Conservation (phyloP, 2,797 vertebrate genomes). For the Taenioides sp. region DNA sequence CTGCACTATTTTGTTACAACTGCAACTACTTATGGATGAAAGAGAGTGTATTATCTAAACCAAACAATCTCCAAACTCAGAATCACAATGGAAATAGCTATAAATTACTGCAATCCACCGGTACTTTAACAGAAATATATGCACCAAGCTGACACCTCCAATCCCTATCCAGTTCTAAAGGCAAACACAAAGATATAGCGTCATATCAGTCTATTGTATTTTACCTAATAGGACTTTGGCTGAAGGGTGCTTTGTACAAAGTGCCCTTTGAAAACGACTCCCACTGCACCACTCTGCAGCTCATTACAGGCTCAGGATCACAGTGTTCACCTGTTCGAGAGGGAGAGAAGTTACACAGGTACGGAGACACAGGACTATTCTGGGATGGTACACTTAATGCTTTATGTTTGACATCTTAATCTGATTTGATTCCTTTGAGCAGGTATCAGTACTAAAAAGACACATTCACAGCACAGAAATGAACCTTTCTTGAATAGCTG, state of each 20-base stretch:
- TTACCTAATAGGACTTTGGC: background rate
- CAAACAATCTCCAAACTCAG: background rate
- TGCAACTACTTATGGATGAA: constrained; percentile 1
- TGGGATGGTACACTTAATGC: no score
- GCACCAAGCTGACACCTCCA: background rate
- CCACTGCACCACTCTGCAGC: constrained; percentile 2
- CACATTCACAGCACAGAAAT: no score
- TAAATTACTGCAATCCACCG: background rate
- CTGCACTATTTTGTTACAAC: background rate
- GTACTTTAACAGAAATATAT: background rate
- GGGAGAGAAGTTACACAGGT: background rate
- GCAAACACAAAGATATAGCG: background rate
- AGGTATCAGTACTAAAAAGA: no score
- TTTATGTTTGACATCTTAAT: no score
- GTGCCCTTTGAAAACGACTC: constrained; percentile 3
- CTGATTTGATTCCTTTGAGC: no score
- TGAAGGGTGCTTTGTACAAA: constrained; percentile 1
- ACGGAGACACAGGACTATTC: background rate
- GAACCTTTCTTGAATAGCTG: no score
- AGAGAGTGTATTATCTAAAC: background rate
- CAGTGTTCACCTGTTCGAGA: background rate
- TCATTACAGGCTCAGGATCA: constrained; percentile 6
- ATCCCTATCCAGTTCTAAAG: background rate
- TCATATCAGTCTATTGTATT: background rate
- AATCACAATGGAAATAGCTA: background rate